Evolutionary conservation across 1,140 invertebrate species (phyloP).

Genomic region (Drosophila littoralis): DNA sequence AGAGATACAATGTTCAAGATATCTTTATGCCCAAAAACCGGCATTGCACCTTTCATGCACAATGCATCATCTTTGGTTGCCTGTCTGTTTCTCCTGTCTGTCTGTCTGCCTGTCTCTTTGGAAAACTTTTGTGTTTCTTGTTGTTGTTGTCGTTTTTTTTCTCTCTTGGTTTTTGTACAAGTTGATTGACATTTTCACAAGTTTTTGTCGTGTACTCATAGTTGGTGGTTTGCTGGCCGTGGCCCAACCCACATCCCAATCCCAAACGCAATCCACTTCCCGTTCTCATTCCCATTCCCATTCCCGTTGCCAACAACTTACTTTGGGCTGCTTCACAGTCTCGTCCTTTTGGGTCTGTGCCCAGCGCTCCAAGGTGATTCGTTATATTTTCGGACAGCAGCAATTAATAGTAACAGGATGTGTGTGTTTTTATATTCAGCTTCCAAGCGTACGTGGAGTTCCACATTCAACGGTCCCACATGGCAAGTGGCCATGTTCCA

Average conservation of each 20-base stretch:
- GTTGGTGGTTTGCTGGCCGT: conserved; percentile 42
- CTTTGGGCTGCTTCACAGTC: conserved; percentile 30
- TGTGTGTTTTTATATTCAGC: conserved; percentile 60
- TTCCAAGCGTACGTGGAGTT: conserved; percentile 6
- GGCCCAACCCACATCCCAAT: conserved; percentile 24
- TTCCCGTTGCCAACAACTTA: conserved; percentile 9
- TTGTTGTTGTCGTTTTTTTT: conserved; percentile 28
- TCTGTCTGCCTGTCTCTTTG: conserved; percentile 28
- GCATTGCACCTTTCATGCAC: conserved; percentile 79
- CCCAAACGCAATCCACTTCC: conserved; percentile 14
- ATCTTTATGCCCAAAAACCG: conserved; percentile 53
- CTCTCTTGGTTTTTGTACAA: conserved; percentile 61
- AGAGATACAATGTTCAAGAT: conserved; percentile 77
- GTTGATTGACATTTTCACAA: conserved; percentile 84
- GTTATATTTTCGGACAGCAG: conserved; percentile 84
- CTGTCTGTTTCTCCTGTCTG: conserved; percentile 33
- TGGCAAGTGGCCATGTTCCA: conserved; percentile 21
- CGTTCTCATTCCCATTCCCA: neutral
- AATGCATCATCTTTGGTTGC: conserved; percentile 81
- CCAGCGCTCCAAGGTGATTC: conserved; percentile 75
- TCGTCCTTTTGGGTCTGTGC: conserved; percentile 68
- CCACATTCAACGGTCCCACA: conserved; percentile 4
- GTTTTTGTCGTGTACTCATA: conserved; percentile 72
- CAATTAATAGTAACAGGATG: conserved; percentile 84
- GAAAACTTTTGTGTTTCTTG: conserved; percentile 69